phyloP scores from a whole-genome alignment of 2,113 vertebrate species.

The Serilophus lunatus region DNA sequence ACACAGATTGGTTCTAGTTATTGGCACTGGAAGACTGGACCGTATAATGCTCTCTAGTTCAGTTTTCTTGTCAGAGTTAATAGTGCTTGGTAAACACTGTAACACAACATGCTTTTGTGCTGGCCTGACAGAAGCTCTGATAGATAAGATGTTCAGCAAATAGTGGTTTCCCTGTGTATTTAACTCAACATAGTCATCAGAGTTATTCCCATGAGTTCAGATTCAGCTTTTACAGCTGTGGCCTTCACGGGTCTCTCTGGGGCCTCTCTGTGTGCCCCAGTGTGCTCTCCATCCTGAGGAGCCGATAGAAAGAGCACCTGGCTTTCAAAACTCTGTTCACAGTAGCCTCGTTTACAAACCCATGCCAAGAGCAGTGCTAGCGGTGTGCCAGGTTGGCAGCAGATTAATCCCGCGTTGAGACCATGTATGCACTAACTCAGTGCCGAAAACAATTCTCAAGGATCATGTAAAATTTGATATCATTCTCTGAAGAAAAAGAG shows the following conservation, averaged over 20 bases:
- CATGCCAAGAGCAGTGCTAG: background rate
- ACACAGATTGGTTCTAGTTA: background rate
- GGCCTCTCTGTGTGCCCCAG: background rate
- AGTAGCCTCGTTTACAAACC: background rate
- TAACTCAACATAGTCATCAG: background rate
- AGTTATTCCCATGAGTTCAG: background rate
- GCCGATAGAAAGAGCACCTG: background rate
- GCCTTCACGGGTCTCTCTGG: background rate
- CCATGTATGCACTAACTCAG: background rate
- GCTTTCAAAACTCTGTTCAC: background rate
- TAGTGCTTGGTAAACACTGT: background rate
- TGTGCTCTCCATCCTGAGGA: background rate
- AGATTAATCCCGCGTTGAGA: background rate
- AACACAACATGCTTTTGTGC: rapidly evolving
- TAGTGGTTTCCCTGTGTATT: background rate
- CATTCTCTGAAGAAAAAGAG: background rate
- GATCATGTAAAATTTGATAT: background rate
- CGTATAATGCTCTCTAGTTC: background rate
- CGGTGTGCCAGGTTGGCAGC: background rate
- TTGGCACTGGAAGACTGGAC: background rate
- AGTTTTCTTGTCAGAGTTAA: background rate
- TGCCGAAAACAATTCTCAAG: background rate
- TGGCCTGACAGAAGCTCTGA: background rate
- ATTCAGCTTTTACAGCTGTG: background rate
- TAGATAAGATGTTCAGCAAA: background rate